phyloP scores from a whole-genome alignment of 1,140 invertebrate species.

The Orchesella cincta region DNA sequence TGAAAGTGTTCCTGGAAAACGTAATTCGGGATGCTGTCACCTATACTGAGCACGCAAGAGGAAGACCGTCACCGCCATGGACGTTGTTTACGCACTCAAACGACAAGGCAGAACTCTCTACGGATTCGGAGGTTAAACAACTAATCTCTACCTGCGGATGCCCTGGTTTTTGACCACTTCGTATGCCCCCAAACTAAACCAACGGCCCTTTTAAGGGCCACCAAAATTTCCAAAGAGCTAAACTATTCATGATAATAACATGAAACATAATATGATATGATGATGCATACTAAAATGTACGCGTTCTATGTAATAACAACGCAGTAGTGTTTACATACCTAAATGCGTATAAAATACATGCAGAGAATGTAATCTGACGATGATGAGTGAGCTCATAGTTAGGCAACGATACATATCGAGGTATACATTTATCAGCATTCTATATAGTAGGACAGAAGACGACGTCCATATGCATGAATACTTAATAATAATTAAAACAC shows the following conservation, averaged over 20 bases:
- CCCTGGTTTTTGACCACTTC: background rate
- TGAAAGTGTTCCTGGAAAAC: conserved; percentile 78
- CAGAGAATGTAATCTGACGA: background rate
- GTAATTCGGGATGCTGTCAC: conserved; percentile 74
- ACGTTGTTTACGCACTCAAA: conserved; percentile 82
- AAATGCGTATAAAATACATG: background rate
- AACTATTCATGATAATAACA: background rate
- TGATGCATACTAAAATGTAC: no score
- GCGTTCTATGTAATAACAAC: no score
- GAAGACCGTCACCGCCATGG: conserved; percentile 75
- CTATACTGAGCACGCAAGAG: conserved; percentile 67
- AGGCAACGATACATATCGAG: background rate
- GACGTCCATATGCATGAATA: no score
- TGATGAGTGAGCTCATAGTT: background rate
- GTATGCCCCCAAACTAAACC: background rate
- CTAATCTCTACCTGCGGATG: background rate
- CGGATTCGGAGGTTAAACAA: conserved; percentile 64
- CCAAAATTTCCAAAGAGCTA: background rate
- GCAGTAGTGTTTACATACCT: no score
- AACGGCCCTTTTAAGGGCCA: conserved; percentile 19
- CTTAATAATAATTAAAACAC: no score
- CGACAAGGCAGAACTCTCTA: conserved; percentile 71
- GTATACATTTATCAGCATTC: no score
- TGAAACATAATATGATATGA: no score
- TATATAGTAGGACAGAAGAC: no score